These are phyloP conservation scores for Eulacestoma nigropectus DNA, from an alignment of 2,113 vertebrate species.

Conservation along the genomic window DNA sequence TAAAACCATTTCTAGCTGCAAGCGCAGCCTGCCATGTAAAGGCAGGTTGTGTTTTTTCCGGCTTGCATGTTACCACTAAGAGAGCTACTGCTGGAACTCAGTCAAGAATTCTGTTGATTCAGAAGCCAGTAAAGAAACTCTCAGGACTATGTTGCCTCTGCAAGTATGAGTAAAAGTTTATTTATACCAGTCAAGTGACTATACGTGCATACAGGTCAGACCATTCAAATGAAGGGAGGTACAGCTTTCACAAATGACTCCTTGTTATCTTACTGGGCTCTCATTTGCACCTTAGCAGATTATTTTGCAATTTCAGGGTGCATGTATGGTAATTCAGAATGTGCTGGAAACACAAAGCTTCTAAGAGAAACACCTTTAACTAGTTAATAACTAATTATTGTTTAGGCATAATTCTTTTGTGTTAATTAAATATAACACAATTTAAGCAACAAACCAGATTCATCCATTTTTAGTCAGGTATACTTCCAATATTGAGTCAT, in stretches of 20 bases:
- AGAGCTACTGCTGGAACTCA: neutral
- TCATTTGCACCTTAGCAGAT: neutral
- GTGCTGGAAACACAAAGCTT: neutral
- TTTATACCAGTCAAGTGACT: slow-evolving; percentile 1
- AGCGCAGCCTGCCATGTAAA: neutral
- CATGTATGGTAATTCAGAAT: neutral
- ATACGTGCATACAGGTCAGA: neutral
- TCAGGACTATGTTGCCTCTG: neutral
- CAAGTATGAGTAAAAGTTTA: slow-evolving; percentile 16
- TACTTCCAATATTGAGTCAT: neutral
- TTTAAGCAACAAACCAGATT: neutral
- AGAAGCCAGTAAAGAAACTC: slow-evolving; percentile 6
- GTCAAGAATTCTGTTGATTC: slow-evolving; percentile 48
- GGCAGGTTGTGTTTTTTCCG: neutral
- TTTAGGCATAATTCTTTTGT: neutral
- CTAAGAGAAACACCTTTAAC: neutral
- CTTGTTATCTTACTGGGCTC: neutral
- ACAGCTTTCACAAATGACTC: neutral
- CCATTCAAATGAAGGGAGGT: neutral
- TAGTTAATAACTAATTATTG: neutral
- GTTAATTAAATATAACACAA: neutral
- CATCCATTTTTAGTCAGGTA: neutral
- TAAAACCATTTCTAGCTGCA: neutral
- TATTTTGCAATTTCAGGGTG: neutral
- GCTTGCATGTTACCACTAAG: neutral